Evolutionary conservation across 2,888 invertebrate genomes (phyloP), one percentile per base, ranked within the genome.

Genomic region (Oligia fasciuncula): DNA sequence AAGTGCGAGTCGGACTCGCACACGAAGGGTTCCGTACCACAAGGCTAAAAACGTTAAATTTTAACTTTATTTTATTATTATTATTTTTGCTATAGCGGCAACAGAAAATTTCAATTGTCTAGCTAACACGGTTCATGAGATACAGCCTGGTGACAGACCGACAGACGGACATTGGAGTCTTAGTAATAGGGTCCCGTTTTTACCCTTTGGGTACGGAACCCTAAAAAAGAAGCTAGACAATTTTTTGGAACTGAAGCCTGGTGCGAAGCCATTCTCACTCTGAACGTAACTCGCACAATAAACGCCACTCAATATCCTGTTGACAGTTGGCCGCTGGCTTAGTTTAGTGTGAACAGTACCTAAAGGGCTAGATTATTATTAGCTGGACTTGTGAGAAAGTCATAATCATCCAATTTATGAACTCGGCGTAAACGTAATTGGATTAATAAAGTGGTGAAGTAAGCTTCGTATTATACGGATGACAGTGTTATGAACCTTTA

Each of bases 391-490:
- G 57, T 74, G 71, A 76, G 70, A 83, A 62, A 76, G 81, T 71
- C 66, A 77, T 76, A 81, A 81, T 72, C 66, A 68, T 66, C 35
- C 35, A 62, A 73, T 73, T 85, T 71, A 82, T 71, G 63, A 73
- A 43, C 54, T 65, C 60, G 19, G 14, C 54, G 54, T 57, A 43
- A 54, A 67, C 46, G 68, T 86, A 82, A 85, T 78, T 87, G 76
- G 85, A 85, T 86, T 85, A 76, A 78, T 87, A 70, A 81, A 77
- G 54, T 35, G 14, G 65, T 68, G 67, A 67, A 74, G 67, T 87
- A 77, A 75, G 73, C 65, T 77, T 73, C 40, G 66, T 63, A 70
- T 86, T 76, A 84, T 54, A 70, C 51, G 40, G 57, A 69, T 76
- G 63, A 49, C 82, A 51, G 67, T 81, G 49, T 62, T 74, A 51